Conservation (phyloP, 2,797 vertebrate species). For the Galago senegalensis region DNA sequence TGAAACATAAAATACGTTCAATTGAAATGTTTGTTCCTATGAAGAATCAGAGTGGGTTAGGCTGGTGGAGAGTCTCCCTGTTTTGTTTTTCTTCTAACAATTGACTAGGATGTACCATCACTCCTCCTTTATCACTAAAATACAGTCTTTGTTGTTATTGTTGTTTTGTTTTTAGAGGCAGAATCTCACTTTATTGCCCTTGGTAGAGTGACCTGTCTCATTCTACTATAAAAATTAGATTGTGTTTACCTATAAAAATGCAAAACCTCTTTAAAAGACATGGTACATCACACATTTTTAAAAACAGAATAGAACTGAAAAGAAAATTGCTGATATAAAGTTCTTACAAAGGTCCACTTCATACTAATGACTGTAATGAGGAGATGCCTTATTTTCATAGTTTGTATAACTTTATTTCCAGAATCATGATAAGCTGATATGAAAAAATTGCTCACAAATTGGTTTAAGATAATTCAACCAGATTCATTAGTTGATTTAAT, state of each 20-base stretch:
- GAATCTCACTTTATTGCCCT: no score
- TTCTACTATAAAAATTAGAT: not conserved
- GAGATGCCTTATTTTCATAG: not conserved
- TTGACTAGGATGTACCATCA: not conserved
- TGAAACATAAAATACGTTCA: constrained; percentile 24
- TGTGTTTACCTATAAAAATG: not conserved
- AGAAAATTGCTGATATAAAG: not conserved
- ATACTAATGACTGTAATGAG: fast-evolving
- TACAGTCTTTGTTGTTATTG: not conserved
- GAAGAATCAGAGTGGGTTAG: not conserved
- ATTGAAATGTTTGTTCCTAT: constrained; percentile 49
- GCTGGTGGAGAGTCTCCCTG: not conserved
- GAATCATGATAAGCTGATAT: not conserved
- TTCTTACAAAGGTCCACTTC: not conserved
- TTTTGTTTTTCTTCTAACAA: not conserved
- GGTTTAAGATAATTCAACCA: not conserved
- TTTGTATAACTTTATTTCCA: not conserved
- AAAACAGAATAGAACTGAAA: not conserved
- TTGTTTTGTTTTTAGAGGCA: no score
- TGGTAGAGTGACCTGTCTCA: no score
- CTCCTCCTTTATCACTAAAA: not conserved
- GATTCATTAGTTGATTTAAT: not conserved
- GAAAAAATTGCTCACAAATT: not conserved
- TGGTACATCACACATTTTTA: not conserved
- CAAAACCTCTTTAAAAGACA: not conserved